Conservation (phyloP, 2,888 invertebrate genomes). For the Oscheius sp. region DNA sequence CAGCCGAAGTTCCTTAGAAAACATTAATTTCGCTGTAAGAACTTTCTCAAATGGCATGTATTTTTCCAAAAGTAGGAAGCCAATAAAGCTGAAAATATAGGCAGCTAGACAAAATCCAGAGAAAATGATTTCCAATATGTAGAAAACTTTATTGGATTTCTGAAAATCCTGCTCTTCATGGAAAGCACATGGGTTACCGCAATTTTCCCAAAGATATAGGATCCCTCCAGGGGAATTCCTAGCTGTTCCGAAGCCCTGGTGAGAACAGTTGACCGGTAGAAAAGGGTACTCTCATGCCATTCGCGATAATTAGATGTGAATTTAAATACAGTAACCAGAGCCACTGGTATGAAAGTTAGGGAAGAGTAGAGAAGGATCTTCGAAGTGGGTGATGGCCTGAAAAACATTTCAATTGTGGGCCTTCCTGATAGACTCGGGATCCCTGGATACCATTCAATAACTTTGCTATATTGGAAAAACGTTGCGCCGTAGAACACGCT, state of each 20-base stretch:
- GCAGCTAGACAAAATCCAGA: not conserved
- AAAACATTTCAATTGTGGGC: no score
- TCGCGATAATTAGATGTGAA: not conserved
- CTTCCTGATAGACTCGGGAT: no score
- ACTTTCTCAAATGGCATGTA: slow-evolving; percentile 3
- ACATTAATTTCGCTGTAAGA: slow-evolving; percentile 1
- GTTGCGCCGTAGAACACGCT: no score
- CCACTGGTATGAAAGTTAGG: not conserved
- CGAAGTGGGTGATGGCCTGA: not conserved
- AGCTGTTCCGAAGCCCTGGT: not conserved
- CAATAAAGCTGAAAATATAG: not conserved
- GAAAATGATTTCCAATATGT: not conserved
- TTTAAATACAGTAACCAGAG: not conserved
- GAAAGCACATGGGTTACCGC: not conserved
- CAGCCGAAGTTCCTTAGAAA: slow-evolving; percentile 4
- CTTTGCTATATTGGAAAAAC: no score
- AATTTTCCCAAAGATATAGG: not conserved
- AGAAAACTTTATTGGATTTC: not conserved
- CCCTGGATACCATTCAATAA: no score
- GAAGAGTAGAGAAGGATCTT: not conserved
- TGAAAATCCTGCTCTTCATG: not conserved
- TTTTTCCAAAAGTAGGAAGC: not conserved
- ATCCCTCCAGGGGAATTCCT: not conserved
- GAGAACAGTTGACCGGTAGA: not conserved
- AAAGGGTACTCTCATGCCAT: not conserved